Conservation (phyloP, 2,797 vertebrate species). For the Somateria mollissima region DNA sequence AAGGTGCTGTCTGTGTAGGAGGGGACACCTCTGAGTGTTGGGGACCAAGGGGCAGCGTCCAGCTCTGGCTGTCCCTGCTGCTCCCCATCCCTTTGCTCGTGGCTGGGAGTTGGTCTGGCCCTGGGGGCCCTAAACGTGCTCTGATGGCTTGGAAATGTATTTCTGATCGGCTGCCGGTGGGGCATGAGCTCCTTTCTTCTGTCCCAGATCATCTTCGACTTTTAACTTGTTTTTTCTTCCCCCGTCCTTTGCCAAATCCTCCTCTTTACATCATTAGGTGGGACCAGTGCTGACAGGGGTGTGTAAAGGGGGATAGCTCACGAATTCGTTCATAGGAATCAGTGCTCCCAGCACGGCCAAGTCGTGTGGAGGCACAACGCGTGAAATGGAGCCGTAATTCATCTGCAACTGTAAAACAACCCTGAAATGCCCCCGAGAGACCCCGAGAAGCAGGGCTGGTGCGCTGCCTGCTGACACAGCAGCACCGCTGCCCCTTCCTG, state of each 20-base stretch:
- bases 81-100: rapidly evolving
- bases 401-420: not conserved
- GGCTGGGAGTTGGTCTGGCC: not conserved
- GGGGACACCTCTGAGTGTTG: not conserved
- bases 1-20: not conserved
- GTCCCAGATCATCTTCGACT: not conserved
- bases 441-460: not conserved
- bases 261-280: not conserved
- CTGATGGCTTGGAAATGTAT: not conserved
- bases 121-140: not conserved
- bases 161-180: rapidly evolving
- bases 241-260: not conserved
- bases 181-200: not conserved
- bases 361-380: not conserved
- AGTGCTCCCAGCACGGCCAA: rapidly evolving
- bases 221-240: not conserved
- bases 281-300: rapidly evolving
- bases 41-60: not conserved
- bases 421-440: rapidly evolving
- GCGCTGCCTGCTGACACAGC: not conserved
- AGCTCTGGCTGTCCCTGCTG: not conserved
- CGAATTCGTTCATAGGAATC: not conserved
- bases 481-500: not conserved
- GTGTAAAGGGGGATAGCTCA: not conserved
- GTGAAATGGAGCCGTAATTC: rapidly evolving